phyloP scores from a whole-genome alignment of 2,113 vertebrate species.

The Laticauda colubrina region DNA sequence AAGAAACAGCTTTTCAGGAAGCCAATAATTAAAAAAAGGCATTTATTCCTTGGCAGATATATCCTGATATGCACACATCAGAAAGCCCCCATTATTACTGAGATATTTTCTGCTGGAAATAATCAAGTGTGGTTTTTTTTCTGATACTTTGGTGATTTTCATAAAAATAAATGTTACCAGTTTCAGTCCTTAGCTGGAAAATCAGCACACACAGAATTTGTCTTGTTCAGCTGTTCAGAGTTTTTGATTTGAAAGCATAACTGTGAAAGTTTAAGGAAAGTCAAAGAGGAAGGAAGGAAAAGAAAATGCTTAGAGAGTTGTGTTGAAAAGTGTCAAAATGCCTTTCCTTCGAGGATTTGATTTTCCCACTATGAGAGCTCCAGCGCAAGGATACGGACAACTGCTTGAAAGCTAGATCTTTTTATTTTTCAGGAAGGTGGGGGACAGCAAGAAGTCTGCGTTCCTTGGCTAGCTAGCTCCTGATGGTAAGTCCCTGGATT shows the following conservation, averaged over 20 bases:
- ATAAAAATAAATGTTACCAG: conserved; percentile 12
- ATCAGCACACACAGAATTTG: conserved; percentile 15
- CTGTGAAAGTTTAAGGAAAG: not conserved
- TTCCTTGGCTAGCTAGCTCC: too few relatives aligned
- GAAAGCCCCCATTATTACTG: conserved; percentile 23
- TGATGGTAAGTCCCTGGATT: too few relatives aligned
- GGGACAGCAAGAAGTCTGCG: too few relatives aligned
- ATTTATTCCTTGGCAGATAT: conserved; percentile 26
- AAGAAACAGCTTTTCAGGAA: conserved; percentile 32
- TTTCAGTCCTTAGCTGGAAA: conserved; percentile 23
- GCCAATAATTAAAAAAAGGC: not conserved
- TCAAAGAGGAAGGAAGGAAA: not conserved
- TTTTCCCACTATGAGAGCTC: too few relatives aligned
- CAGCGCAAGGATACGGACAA: too few relatives aligned
- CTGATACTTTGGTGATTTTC: conserved; percentile 22
- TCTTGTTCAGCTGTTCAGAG: conserved; percentile 3
- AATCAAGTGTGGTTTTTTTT: conserved; percentile 14
- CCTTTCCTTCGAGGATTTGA: too few relatives aligned
- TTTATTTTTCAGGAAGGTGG: too few relatives aligned
- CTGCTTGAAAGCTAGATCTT: too few relatives aligned
- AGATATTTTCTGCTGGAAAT: conserved; percentile 26
- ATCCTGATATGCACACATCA: not conserved
- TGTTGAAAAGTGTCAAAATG: too few relatives aligned
- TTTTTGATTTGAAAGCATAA: conserved; percentile 1
- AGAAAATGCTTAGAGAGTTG: not conserved